Percentiles rank a stretch among this genome's conserved stretches.
Evolutionary conservation across 1,140 invertebrate species (phyloP).

Genomic region (Vanessa tameamea): DNA sequence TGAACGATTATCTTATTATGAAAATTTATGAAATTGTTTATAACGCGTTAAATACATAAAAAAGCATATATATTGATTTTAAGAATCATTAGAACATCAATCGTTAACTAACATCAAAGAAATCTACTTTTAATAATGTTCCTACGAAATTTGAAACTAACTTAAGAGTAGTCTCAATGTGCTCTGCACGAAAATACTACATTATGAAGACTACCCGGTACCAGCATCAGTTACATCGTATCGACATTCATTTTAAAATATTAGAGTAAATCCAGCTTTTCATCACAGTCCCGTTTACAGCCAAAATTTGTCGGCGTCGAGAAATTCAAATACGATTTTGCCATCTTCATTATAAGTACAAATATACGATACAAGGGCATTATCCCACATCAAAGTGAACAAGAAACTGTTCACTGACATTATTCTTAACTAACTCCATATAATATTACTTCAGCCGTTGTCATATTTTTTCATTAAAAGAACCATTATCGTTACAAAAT

Average conservation of each 20-base stretch:
- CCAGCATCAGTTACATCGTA: neutral
- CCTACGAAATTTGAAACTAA: conserved; percentile 26
- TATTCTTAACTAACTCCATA: neutral
- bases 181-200: conserved; percentile 24
- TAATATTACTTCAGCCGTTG: neutral
- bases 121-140: conserved; percentile 10
- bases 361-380: neutral
- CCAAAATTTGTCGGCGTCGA: neutral
- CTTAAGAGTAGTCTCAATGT: conserved; percentile 29
- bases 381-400: neutral
- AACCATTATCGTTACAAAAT: conserved; percentile 37
- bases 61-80: neutral
- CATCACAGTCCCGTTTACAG: neutral
- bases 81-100: neutral
- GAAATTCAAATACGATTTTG: conserved; percentile 13
- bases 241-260: neutral
- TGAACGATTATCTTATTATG: neutral
- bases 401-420: neutral
- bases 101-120: conserved; percentile 1
- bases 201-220: neutral
- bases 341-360: neutral
- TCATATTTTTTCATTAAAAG: conserved; percentile 8
- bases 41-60: neutral
- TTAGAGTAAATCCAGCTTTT: conserved; percentile 7
- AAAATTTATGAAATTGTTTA: neutral